Evolutionary conservation across 1,140 invertebrate genomes (phyloP).

Genomic region (Centruroides sculpturatus): DNA sequence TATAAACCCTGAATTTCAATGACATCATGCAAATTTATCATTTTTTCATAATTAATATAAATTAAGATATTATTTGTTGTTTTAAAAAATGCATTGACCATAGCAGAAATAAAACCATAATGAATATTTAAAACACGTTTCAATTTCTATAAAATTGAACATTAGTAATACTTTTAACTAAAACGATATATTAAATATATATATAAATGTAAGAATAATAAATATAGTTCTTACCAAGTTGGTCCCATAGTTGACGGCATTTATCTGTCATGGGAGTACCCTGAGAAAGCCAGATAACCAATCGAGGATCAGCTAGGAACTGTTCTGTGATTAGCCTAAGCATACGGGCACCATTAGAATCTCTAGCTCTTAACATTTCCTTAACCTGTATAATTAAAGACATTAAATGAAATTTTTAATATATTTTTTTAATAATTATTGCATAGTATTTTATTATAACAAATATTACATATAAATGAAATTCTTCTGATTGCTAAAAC

Average conservation of each 20-base stretch:
- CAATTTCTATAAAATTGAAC: too few relatives aligned
- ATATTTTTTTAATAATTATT: not conserved
- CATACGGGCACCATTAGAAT: conserved; percentile 72
- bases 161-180: too few relatives aligned
- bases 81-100: too few relatives aligned
- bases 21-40: too few relatives aligned
- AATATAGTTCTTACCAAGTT: conserved; percentile 40
- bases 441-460: not conserved
- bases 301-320: conserved; percentile 64
- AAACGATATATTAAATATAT: not conserved
- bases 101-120: too few relatives aligned
- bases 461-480: not conserved
- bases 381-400: conserved; percentile 40
- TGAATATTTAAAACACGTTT: too few relatives aligned
- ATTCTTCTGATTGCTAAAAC: too few relatives aligned
- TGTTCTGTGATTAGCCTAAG: conserved; percentile 75
- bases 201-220: not conserved
- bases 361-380: conserved; percentile 66
- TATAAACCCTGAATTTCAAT: too few relatives aligned
- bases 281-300: conserved; percentile 64
- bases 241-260: conserved; percentile 69
- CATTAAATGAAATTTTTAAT: not conserved
- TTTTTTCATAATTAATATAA: too few relatives aligned
- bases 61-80: too few relatives aligned
- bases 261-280: conserved; percentile 69